Evolutionary conservation across 2,888 invertebrate species (phyloP), one percentile per base, ranked within the genome.

Genomic region (Osmoderma eremita): DNA sequence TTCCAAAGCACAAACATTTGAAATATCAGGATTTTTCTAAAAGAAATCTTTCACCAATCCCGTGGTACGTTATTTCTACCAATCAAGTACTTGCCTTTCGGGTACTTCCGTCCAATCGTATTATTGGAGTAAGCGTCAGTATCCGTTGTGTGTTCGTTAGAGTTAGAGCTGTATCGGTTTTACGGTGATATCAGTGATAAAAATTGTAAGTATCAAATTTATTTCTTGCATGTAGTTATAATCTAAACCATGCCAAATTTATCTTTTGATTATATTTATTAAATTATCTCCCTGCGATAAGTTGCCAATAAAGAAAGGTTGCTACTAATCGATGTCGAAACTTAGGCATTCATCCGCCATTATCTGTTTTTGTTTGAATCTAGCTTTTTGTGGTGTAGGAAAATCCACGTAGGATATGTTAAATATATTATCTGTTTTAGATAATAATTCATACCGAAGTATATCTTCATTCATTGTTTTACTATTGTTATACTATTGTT

Each of bases 71-170:
- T 75, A 73, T 73, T 74, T 71, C 69, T 22, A 70, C 76, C 76
- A 77, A 78, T 78, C 41, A 65, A 38, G 42, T 50, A 17, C 41
- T 50, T 17, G 63, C 53, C 49, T 64, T 53, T 36, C 30, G 48
- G 63, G 49, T 15, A 50, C 51, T 54, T 54, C 58, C 54, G 61
- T 51, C 74, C 74, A 74, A 74, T 74, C 42, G 49, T 58, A 69
- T 68, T 54, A 62, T 42, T 69, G 58, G 45, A 54, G 38, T 17
- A 17, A 68, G 74, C 74, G 73, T 75, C 73, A 75, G 72, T 75
- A 62, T 64, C 69, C 54, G 68, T 50, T 54, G 63, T 42, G 61
- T 45, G 45, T 61, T 45, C 41, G 1, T 3, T 13, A 30, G n/a
- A 18, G 17, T 10, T 24, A 20, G 20, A 10, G 2, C 8, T 18